Percentiles rank a stretch among this genome's conserved stretches.
These are phyloP conservation scores for Furcifer pardalis DNA, from an alignment of 2,797 vertebrate genomes.

Conservation along the genomic window DNA sequence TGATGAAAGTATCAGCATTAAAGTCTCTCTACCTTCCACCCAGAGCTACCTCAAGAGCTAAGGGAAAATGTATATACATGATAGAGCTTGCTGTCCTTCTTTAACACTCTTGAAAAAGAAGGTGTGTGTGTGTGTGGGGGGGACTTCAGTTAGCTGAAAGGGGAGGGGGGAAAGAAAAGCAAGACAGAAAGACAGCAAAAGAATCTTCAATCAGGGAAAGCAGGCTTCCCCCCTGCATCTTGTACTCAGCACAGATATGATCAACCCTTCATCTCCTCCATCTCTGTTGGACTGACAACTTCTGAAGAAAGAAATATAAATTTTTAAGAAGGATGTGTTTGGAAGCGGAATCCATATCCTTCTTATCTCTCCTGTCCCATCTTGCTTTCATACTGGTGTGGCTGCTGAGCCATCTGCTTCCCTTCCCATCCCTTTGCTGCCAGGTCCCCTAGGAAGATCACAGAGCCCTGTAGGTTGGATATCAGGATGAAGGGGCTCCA, in stretches of 20 bases:
- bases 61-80: constrained; percentile 31
- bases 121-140: neutral
- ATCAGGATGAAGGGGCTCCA: neutral
- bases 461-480: neutral
- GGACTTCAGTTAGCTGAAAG: constrained; percentile 43
- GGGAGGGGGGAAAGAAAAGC: no score
- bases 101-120: constrained; percentile 26
- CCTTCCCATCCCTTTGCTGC: neutral
- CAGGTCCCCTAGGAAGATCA: neutral
- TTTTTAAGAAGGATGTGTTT: neutral
- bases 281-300: neutral
- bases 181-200: constrained; percentile 37
- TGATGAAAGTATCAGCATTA: constrained; percentile 58
- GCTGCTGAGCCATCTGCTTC: neutral
- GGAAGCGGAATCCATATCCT: neutral
- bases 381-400: neutral
- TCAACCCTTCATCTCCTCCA: neutral
- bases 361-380: rapidly evolving
- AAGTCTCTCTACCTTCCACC: constrained; percentile 49
- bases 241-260: neutral
- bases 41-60: constrained; percentile 51
- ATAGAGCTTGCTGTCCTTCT: constrained; percentile 27
- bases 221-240: constrained; percentile 29
- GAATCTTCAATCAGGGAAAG: constrained; percentile 43
- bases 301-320: neutral